Evolutionary conservation across 2,888 invertebrate species (phyloP).

Genomic region (Cataglyphis altisquamis): DNA sequence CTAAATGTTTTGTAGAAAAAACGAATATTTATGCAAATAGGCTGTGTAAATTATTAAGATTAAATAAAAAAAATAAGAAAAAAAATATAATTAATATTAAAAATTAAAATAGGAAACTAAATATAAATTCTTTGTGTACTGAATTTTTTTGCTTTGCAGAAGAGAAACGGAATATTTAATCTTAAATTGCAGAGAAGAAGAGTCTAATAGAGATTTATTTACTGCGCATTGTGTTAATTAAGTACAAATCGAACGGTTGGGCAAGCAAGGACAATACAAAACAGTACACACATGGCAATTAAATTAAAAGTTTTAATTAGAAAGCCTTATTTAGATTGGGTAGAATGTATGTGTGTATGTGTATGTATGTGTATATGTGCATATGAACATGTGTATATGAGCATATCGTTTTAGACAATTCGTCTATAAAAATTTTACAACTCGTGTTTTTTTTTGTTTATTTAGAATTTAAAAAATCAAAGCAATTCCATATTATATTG

Average conservation of each 20-base stretch:
- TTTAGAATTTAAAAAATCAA: background rate
- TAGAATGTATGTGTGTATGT: background rate
- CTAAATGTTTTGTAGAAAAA: background rate
- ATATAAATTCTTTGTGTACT: background rate
- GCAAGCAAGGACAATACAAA: constrained; percentile 12
- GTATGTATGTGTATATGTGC: background rate
- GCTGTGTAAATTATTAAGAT: background rate
- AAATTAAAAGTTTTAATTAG: constrained; percentile 52
- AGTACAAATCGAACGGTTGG: constrained; percentile 33
- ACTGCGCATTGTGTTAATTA: constrained; percentile 51
- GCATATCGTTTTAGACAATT: background rate
- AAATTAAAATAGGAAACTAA: background rate
- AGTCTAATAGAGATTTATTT: constrained; percentile 24
- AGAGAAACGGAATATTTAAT: background rate
- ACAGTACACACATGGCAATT: constrained; percentile 9
- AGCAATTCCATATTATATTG: background rate
- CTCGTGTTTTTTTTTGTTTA: background rate
- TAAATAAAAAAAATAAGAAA: background rate
- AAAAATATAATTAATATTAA: background rate
- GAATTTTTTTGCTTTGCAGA: background rate
- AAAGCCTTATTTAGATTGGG: background rate
- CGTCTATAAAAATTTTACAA: background rate
- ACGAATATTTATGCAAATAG: background rate
- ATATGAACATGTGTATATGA: background rate
- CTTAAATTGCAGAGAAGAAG: background rate